Base-by-base conservation (phyloP, 2,888 invertebrate genomes). In the Luperina testacea region DNA sequence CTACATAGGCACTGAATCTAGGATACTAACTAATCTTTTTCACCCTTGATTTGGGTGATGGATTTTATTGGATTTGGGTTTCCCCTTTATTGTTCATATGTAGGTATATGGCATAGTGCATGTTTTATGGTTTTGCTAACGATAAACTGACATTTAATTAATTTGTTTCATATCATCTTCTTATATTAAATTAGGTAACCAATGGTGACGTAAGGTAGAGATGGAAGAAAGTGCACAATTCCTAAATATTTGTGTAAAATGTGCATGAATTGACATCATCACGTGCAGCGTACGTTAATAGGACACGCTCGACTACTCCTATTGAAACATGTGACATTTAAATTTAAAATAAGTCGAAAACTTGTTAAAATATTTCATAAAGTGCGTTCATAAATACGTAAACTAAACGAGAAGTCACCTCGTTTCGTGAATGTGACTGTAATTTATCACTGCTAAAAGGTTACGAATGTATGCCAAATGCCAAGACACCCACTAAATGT, bases 401-500 rank as follows among this genome's bases (percentile, higher is more conserved):
- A 70, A 73, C 71, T 64, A 74, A 75, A 81, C 77, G 57, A 83
- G 73, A 81, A 79, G 80, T 86, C 87, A 81, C 86, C 88, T 88
- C 80, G 75, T 79, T 80, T 75, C 67, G 61, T 80, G 77, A 88
- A 88, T 79, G 80, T 86, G 82, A 82, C 82, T 78, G 13, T 76
- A 86, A 88, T 87, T 80, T 86, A 88, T 87, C 72, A 72, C 82
- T 45, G 59, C 67, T 84, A 75, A 86, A 86, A 87, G 87, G 87
- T 87, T 88, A 84, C 59, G 53, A 75, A 6, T 45, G 64, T 51
- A 73, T 88, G 87, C 87, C 87, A 88, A 85, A 73, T 88, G 87
- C 87, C 87, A 88, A 85, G 72, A 84, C 87, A 68, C 87, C 81
- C 78, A 87, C 81, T 68, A 48, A 63, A 87, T 70, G 59, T 80